Base-by-base conservation (phyloP, 2,888 invertebrate genomes). In the Dasypolia templi region DNA sequence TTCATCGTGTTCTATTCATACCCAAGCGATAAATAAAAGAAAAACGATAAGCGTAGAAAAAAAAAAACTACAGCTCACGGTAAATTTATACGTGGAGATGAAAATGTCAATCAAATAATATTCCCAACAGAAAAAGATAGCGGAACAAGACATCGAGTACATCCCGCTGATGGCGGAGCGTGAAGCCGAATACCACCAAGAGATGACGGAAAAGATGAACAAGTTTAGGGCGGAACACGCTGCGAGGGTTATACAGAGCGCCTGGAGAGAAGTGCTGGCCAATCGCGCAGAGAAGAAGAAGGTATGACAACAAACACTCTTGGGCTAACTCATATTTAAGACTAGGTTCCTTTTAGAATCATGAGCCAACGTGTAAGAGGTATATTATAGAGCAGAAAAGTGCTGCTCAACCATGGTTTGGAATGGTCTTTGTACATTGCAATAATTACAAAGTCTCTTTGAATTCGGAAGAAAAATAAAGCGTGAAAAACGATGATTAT, bases 101-200 rank as follows among this genome's bases (percentile, higher is more conserved):
- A 17, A 46, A 29, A 26, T 42, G 1, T 44, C 4, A 65, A 44
- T 44, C 7, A 26, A 53, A 71, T 5, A 56, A 19, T 65, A 11
- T 35, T 12, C 26, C 51, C 39, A 46, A 69, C 89, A 97, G 94
- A 92, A 89, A 65, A 90, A 95, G 85, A 86, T 97, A 82, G 96
- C 95, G 11, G 95, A 95, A 69, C 97, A 97, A 91, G 96, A 97
- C 85, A 90, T 91, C 61, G 94, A 96, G 66, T 97, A 97, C 86
- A 89, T 94, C 14, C 95, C 95, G 2, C 89, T 97, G 58, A 97
- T 97, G 97, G 94, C 88, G n/a, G 97, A 97, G 84, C 96, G 97
- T 81, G 96, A 96, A 72, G 93, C 88, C 32, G 97, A 97, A 81
- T 97, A 97, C 84, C 96, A 97, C 77, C 92, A 93, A 66, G 95